phyloP scores from a whole-genome alignment of 2,797 vertebrate genomes.

The Tiaroga cobitis region DNA sequence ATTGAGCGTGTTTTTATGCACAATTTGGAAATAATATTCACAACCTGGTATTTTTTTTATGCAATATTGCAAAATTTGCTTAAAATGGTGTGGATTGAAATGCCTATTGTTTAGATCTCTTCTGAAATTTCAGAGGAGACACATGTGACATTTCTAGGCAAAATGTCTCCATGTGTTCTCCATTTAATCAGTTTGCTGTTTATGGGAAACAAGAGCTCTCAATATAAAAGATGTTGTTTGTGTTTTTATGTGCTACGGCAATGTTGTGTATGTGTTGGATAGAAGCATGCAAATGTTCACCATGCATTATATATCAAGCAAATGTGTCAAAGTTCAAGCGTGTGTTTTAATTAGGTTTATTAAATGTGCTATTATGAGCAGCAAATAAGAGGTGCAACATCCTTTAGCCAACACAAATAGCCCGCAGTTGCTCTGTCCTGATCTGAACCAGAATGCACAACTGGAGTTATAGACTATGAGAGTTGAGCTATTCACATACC shows the following conservation, averaged over 20 bases:
- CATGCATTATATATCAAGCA: not conserved
- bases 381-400: not conserved
- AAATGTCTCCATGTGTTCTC: slow-evolving; percentile 5
- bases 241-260: not conserved
- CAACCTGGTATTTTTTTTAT: not conserved
- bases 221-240: not conserved
- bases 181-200: not conserved
- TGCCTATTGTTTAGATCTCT: not conserved
- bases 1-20: not conserved
- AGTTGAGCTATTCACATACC: not conserved
- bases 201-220: slow-evolving; percentile 3
- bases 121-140: not conserved
- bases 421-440: not conserved
- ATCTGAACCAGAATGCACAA: not conserved
- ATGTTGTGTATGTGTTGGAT: not conserved
- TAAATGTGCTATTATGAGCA: not conserved
- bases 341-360: not conserved
- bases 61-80: not conserved
- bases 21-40: not conserved
- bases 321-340: not conserved
- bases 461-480: not conserved
- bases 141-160: not conserved
- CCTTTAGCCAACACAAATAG: slow-evolving; percentile 21
- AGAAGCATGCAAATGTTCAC: not conserved
- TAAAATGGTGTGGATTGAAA: not conserved